Evolutionary conservation across 2,888 invertebrate species (phyloP), one percentile per base, ranked within the genome.

Genomic region (Latrodectus elegans): DNA sequence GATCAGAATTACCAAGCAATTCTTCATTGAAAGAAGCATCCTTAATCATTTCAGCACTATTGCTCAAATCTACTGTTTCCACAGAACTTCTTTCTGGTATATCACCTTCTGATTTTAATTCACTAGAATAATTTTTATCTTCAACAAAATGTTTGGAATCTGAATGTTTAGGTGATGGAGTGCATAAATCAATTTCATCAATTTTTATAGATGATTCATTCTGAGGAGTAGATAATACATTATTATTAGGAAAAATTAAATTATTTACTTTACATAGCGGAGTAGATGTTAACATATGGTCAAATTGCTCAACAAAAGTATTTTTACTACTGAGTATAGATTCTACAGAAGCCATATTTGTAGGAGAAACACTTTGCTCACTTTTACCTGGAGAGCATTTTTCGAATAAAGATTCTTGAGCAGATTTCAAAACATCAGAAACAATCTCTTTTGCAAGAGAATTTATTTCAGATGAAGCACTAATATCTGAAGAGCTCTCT

Each of bases 401-500:
- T 26, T 85, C 75, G 0, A 75, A 10, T 51, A 85, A 71, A 26
- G 87, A 67, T 67, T 82, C 73, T 60, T 87, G 71, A 4, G 87
- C 87, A 38, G 87, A 77, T 74, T 82, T 78, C 15, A 87, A 15
- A 38, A 87, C 82, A 78, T 72, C 87, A 68, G 82, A 51, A 17
- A 82, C 87, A 52, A 87, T 82, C 52, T 87, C 87, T 60, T 67
- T 82, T 51, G 87, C 87, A 74, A 87, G 76, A 53, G 73, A 76
- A 72, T 86, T 81, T 80, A 86, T 72, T 49, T 79, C 86, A 22
- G 86, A 86, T 12, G 86, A 81, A 60, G 77, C 17, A 65, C 86
- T 86, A 12, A 86, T 70, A 72, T 86, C 86, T 26, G 86, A 81
- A n/a, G 81, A 81, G 49, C 86, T 86, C 71, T 86, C 86, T 71